Percentiles rank a stretch among this genome's conserved stretches.
Conservation (phyloP, 37 sponge, comb jelly and placozoan genomes). For the Lycopodina hypogea region DNA sequence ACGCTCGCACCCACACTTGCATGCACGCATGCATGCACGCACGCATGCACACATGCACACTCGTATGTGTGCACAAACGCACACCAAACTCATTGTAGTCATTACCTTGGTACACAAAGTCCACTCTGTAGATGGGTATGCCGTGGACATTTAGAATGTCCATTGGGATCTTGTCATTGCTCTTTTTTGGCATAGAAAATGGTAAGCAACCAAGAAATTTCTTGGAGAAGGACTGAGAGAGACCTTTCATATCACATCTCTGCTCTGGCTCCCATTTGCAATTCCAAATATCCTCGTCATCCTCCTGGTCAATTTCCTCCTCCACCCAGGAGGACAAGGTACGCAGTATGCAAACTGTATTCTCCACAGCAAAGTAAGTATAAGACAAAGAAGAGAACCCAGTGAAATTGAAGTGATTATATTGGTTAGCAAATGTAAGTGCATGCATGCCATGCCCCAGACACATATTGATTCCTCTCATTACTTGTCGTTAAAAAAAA, state of each 20-base stretch:
- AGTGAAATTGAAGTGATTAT: no score
- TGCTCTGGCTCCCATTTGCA: slow-evolving; percentile 63
- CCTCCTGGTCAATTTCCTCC: slow-evolving; percentile 75
- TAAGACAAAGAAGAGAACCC: not conserved
- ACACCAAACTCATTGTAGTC: not conserved
- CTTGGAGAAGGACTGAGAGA: slow-evolving; percentile 20
- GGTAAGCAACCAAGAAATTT: slow-evolving; percentile 32
- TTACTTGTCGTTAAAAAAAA: no score
- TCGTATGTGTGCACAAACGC: no score
- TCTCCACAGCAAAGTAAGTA: slow-evolving; percentile 80
- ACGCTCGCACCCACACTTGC: no score
- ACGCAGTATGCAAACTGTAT: slow-evolving; percentile 81
- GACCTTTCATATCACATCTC: slow-evolving; percentile 44
- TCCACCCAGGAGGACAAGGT: slow-evolving; percentile 93
- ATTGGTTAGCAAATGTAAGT: no score
- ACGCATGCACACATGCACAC: not conserved
- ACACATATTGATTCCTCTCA: no score
- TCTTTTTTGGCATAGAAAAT: not conserved
- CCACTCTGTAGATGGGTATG: slow-evolving; percentile 8
- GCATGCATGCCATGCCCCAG: no score
- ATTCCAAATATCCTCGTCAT: slow-evolving; percentile 58
- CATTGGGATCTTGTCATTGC: not conserved
- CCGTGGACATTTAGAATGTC: not conserved
- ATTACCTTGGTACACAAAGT: slow-evolving; percentile 41
- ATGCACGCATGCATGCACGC: no score